Conservation (phyloP, 1,140 invertebrate genomes). For the Whitmania pigra region DNA sequence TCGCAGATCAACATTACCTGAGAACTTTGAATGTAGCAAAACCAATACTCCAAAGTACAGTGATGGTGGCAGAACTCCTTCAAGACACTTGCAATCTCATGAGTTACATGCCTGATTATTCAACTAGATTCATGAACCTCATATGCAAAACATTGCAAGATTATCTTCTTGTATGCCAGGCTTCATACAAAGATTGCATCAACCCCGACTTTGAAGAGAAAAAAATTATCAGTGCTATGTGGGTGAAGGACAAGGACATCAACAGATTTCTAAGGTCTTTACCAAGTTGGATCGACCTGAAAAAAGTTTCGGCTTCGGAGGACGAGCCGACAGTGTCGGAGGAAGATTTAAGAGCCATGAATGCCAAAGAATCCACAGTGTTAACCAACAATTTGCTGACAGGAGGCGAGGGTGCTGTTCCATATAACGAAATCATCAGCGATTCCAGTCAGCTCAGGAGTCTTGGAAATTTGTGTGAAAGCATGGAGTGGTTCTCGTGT, state of each 20-base stretch:
- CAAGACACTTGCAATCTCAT: slow-evolving; percentile 57
- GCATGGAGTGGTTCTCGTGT: slow-evolving; percentile 65
- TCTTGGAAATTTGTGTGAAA: slow-evolving; percentile 76
- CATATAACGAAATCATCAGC: slow-evolving; percentile 65
- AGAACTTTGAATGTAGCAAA: background rate
- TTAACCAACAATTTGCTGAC: slow-evolving; percentile 65
- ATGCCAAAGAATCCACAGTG: slow-evolving; percentile 77
- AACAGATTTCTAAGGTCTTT: slow-evolving; percentile 63
- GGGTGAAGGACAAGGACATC: slow-evolving; percentile 88
- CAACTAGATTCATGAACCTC: slow-evolving; percentile 56
- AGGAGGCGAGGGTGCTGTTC: slow-evolving; percentile 59
- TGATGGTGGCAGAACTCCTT: slow-evolving; percentile 58
- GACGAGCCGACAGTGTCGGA: slow-evolving; percentile 34
- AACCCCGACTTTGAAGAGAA: slow-evolving; percentile 67
- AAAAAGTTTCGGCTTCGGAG: slow-evolving; percentile 42
- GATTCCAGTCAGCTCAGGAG: slow-evolving; percentile 64
- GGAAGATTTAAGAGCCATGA: slow-evolving; percentile 64
- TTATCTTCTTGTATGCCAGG: slow-evolving; percentile 62
- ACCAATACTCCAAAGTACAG: slow-evolving; percentile 49
- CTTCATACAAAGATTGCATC: slow-evolving; percentile 59
- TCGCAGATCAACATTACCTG: background rate
- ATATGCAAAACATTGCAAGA: slow-evolving; percentile 56
- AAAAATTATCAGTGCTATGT: slow-evolving; percentile 68
- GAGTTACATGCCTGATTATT: slow-evolving; percentile 57
- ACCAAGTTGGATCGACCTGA: slow-evolving; percentile 67